Percentiles rank a stretch among this genome's conserved stretches.
phyloP scores from a whole-genome alignment of 2,113 vertebrate species.

The Pyxicephalus adspersus region DNA sequence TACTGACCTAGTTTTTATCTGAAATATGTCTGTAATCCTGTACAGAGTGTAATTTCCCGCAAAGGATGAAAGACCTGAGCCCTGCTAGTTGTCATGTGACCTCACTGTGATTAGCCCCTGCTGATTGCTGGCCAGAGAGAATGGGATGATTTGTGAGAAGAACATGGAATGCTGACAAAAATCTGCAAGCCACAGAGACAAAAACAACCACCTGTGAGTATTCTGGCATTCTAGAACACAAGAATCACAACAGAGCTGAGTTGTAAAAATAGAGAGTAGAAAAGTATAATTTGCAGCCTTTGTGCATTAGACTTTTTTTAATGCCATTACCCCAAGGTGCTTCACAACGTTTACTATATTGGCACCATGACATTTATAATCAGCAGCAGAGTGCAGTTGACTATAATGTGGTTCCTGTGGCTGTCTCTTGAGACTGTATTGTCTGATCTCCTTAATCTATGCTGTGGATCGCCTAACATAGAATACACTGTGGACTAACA shows the following conservation, averaged over 20 bases:
- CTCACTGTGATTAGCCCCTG: conserved; percentile 5
- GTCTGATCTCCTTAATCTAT: too few species aligned
- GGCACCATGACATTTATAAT: too few species aligned
- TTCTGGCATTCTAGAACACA: too few species aligned
- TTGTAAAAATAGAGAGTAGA: neutral
- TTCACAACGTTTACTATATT: too few species aligned
- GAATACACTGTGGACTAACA: too few species aligned
- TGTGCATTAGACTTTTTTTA: too few species aligned
- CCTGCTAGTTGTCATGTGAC: neutral
- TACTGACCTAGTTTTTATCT: conserved; percentile 6
- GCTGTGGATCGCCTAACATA: too few species aligned
- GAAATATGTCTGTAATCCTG: conserved; percentile 24
- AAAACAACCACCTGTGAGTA: neutral
- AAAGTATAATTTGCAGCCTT: too few species aligned
- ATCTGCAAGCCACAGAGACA: neutral
- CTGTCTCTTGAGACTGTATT: too few species aligned
- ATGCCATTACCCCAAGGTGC: too few species aligned
- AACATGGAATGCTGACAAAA: neutral
- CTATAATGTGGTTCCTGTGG: too few species aligned
- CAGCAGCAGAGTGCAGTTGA: too few species aligned
- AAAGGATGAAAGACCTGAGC: conserved; percentile 31
- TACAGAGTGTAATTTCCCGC: neutral
- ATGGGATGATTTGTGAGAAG: conserved; percentile 21
- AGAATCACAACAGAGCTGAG: neutral
- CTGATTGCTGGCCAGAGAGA: conserved; percentile 4